Conservation (phyloP, 2,797 vertebrate genomes). For the Choloepus didactylus region DNA sequence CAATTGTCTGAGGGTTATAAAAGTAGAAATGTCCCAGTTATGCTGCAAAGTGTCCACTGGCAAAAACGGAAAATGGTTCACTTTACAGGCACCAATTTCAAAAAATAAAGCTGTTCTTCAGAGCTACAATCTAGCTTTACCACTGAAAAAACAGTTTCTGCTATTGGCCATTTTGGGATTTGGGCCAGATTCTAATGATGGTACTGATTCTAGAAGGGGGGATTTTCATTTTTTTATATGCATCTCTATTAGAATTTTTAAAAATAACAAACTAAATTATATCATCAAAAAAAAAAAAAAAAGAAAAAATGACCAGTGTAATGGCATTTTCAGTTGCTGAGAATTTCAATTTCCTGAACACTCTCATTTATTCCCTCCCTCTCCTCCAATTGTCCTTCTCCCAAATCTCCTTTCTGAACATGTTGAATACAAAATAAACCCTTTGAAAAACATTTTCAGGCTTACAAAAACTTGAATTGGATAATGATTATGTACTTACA, state of each 20-base stretch:
- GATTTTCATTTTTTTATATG: not conserved
- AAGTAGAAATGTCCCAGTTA: conserved; percentile 82
- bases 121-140: conserved; percentile 86
- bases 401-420: not conserved
- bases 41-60: conserved; percentile 78
- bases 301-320: not conserved
- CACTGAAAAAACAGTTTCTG: conserved; percentile 74
- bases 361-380: not conserved
- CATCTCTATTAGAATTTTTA: not conserved
- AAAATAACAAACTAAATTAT: not conserved
- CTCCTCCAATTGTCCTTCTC: not conserved
- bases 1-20: conserved; percentile 84
- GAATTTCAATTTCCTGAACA: not conserved
- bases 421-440: not conserved
- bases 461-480: conserved; percentile 11
- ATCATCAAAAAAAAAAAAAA: conserved; percentile 50
- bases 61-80: conserved; percentile 84
- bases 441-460: not conserved
- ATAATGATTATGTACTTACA: not conserved
- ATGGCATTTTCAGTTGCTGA: not conserved
- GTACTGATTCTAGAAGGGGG: conserved; percentile 35
- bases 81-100: conserved; percentile 83
- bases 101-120: conserved; percentile 87
- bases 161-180: conserved; percentile 69
- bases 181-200: conserved; percentile 53